Evolutionary conservation across 2,797 vertebrate species (phyloP).

Genomic region (Xenopus petersii): DNA sequence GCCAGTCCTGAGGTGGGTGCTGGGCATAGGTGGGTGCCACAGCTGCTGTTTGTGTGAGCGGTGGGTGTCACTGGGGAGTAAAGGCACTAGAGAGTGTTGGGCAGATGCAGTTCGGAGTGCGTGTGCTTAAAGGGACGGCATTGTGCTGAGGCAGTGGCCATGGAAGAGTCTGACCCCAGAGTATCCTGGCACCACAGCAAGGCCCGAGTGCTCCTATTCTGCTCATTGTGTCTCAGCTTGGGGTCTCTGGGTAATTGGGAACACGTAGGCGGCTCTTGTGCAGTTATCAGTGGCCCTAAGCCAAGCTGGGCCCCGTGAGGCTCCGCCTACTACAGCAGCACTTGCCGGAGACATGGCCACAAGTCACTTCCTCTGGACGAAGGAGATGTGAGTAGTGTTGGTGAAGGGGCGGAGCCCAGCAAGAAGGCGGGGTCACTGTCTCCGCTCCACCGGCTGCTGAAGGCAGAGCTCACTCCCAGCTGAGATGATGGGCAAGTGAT

Average conservation of each 20-base stretch:
- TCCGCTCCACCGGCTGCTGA: slow-evolving; percentile 91
- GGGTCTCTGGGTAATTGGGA: not conserved
- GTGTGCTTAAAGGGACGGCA: not conserved
- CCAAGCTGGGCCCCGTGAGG: not conserved
- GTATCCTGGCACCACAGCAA: too few relatives aligned
- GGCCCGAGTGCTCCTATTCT: too few relatives aligned
- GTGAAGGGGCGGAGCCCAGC: not conserved
- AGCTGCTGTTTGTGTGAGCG: not conserved
- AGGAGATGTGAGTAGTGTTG: slow-evolving; percentile 14
- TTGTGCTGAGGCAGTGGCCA: too few relatives aligned
- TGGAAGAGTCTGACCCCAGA: too few relatives aligned
- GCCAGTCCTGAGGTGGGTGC: too few relatives aligned
- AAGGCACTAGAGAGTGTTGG: not conserved
- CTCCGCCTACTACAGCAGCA: not conserved
- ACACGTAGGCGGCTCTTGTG: not conserved
- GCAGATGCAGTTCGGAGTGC: not conserved
- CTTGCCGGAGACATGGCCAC: too few relatives aligned
- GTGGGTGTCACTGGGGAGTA: too few relatives aligned
- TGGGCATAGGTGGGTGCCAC: too few relatives aligned
- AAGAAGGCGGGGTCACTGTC: slow-evolving; percentile 63
- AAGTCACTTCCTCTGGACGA: not conserved
- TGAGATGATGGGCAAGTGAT: slow-evolving; percentile 93
- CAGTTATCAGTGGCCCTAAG: not conserved
- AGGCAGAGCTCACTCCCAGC: slow-evolving; percentile 95
- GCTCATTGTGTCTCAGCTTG: too few relatives aligned